Base-by-base conservation (phyloP, 2,888 invertebrate species). In the Drosophila flavopinicola region DNA sequence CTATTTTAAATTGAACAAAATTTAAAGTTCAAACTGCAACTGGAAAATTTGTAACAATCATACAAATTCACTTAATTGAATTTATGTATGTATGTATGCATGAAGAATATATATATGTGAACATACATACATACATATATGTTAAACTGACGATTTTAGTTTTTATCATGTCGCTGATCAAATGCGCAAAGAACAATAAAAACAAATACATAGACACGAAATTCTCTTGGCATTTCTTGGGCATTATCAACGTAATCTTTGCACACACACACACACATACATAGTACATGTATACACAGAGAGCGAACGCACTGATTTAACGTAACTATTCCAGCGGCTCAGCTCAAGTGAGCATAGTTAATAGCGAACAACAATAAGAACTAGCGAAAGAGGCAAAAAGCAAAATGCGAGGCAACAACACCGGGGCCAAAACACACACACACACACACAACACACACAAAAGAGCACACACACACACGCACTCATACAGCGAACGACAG, bases 271-370 rank as follows among this genome's bases (percentile, higher is more conserved):
- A 27, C 27, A 9, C 13, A 53, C 7, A 6, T 11, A 37, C 5
- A 48, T 35, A 41, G 33, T 35, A 13, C n/a, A n/a, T n/a, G n/a
- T n/a, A n/a, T n/a, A 25, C 27, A 30, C 24, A 41, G 51, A 45
- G 51, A 52, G 42, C 37, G 13, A 48, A 58, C 57, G 57, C 86
- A 76, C 64, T 76, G 86, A 80, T 85, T 80, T 78, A 85, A 85
- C 79, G 84, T 85, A 76, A 80, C 84, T 83, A 85, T 80, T 85
- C 57, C 69, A 74, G 45, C 48, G 42, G 69, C 72, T 75, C 61
- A 58, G 58, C 59, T 61, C 59, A 78, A 82, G 71, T 80, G 58
- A 80, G 74, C 84, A 73, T 79, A 77, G 77, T 79, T 85, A 86
- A 79, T 75, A 63, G 65, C 66, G 60, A 67, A 77, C 66, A 84